A percentile compares a stretch with the other conserved stretches of the same genome.
These are phyloP conservation scores for Colletes latitarsis DNA, from an alignment of 1,140 invertebrate species.

Conservation along the genomic window DNA sequence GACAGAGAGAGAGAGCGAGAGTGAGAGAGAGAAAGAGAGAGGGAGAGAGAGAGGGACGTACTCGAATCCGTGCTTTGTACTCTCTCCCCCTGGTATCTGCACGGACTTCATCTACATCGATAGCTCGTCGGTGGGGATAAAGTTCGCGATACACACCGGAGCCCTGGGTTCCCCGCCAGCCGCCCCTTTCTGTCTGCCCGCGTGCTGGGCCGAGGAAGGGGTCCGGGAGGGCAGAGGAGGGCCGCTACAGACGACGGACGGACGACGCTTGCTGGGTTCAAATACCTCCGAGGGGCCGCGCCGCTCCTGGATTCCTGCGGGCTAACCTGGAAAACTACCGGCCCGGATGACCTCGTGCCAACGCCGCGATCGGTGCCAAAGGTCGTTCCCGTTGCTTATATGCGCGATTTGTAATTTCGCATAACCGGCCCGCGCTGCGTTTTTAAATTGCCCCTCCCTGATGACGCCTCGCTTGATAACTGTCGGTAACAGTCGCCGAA, in stretches of 20 bases:
- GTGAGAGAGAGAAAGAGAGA: background rate
- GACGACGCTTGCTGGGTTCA: slow-evolving; percentile 60
- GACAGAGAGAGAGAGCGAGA: background rate
- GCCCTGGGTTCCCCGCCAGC: slow-evolving; percentile 33
- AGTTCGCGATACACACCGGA: slow-evolving; percentile 39
- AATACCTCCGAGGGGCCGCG: slow-evolving; percentile 63
- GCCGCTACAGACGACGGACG: slow-evolving; percentile 48
- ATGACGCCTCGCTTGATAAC: background rate
- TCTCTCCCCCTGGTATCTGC: slow-evolving; percentile 10
- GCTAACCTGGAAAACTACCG: slow-evolving; percentile 51
- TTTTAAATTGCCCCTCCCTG: background rate
- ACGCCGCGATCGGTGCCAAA: slow-evolving; percentile 39
- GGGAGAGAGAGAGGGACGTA: background rate
- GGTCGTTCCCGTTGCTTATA: slow-evolving; percentile 33
- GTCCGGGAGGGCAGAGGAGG: slow-evolving; percentile 24
- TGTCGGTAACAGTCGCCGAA: too few species aligned
- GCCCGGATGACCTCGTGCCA: slow-evolving; percentile 46
- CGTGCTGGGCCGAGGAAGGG: slow-evolving; percentile 25
- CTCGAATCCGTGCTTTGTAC: slow-evolving; percentile 4
- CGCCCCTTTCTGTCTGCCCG: slow-evolving; percentile 43
- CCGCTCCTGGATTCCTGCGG: slow-evolving; percentile 55
- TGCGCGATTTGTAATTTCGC: slow-evolving; percentile 14
- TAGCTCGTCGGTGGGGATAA: slow-evolving; percentile 27
- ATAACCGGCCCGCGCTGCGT: background rate
- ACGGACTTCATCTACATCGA: slow-evolving; percentile 40